A percentile compares a stretch with the other conserved stretches of the same genome.
Conservation (phyloP, 2,113 vertebrate genomes). For the Verasper variegatus region DNA sequence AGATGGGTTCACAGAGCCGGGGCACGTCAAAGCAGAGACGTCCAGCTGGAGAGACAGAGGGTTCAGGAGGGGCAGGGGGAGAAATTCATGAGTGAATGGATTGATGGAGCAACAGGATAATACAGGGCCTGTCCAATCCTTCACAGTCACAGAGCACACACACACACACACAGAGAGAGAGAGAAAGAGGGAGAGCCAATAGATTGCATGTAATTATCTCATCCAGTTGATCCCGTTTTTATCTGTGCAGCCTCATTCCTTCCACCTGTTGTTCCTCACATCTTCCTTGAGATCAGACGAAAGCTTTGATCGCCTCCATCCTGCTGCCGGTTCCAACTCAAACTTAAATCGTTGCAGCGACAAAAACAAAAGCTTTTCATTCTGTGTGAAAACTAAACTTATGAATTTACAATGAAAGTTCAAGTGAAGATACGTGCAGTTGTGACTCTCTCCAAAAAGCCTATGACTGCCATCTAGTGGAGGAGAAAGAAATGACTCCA, state of each 20-base stretch:
- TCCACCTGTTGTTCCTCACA: slow-evolving; percentile 26
- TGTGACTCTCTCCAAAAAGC: background rate
- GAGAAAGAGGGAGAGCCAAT: slow-evolving; percentile 1
- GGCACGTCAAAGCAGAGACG: slow-evolving; percentile 29
- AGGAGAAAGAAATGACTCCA: background rate
- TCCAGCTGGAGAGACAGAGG: slow-evolving; percentile 27
- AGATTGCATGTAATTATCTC: slow-evolving; percentile 39
- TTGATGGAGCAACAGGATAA: slow-evolving; percentile 25
- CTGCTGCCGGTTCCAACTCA: no score
- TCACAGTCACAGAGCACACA: slow-evolving; percentile 26
- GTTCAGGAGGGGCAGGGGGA: slow-evolving; percentile 15
- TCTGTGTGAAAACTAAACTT: background rate
- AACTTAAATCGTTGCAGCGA: no score
- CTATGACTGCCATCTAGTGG: slow-evolving; percentile 62
- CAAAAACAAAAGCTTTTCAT: background rate
- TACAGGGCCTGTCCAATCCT: slow-evolving; percentile 38
- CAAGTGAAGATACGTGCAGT: background rate
- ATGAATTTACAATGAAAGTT: background rate
- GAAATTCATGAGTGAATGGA: slow-evolving; percentile 33
- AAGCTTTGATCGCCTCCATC: no score
- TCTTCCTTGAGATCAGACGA: no score
- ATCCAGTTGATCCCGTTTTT: slow-evolving; percentile 24
- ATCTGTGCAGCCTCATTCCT: background rate
- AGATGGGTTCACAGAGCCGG: slow-evolving; percentile 33
- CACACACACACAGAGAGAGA: background rate